Evolutionary conservation across 2,888 invertebrate species (phyloP).

Genomic region (Elmis aenea): DNA sequence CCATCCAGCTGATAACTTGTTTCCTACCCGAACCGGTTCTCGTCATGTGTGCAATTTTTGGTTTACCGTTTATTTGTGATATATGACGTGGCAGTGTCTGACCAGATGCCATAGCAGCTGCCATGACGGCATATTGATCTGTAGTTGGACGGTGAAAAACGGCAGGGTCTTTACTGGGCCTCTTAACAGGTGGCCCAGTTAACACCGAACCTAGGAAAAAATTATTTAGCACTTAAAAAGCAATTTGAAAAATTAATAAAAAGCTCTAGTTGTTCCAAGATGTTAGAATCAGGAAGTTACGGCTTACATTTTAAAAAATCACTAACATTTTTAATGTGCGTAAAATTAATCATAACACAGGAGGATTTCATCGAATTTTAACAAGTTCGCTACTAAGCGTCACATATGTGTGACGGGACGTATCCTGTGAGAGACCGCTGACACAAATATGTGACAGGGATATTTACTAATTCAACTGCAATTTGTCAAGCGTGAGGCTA

Average conservation of each 20-base stretch:
- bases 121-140: constrained; percentile 67
- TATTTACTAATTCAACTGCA: too few species aligned
- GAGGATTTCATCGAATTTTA: too few species aligned
- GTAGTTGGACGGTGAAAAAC: constrained; percentile 34
- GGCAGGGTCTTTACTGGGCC: constrained; percentile 70
- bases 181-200: constrained; percentile 66
- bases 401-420: too few species aligned
- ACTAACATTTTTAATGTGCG: not conserved
- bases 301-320: not conserved
- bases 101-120: constrained; percentile 61
- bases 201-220: constrained; percentile 36
- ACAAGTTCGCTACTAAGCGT: too few species aligned
- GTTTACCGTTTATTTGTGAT: constrained; percentile 75
- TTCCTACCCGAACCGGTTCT: constrained; percentile 73
- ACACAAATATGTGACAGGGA: too few species aligned
- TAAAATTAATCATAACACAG: too few species aligned
- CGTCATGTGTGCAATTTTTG: constrained; percentile 73
- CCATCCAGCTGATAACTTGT: constrained; percentile 96
- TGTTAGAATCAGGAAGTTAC: too few species aligned
- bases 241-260: too few species aligned
- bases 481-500: too few species aligned
- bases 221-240: too few species aligned
- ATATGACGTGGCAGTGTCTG: constrained; percentile 67
- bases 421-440: too few species aligned
- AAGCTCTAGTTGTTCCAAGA: too few species aligned